These are phyloP conservation scores for Channa maculata DNA, from an alignment of 2,113 vertebrate species.

Conservation along the genomic window DNA sequence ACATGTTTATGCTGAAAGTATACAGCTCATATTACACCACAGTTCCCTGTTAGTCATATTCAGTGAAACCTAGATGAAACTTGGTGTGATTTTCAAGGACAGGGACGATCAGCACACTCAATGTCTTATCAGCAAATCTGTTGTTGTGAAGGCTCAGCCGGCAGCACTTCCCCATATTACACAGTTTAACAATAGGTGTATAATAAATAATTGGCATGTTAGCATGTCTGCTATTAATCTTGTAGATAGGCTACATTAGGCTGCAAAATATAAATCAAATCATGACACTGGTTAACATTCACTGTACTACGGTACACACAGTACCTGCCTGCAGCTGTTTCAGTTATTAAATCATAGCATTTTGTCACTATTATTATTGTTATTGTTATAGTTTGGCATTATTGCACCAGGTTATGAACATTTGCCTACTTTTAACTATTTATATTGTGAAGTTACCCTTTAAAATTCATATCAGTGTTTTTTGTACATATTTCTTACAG, in stretches of 20 bases:
- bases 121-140: slow-evolving; percentile 68
- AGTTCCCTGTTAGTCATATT: slow-evolving; percentile 44
- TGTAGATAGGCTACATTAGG: slow-evolving; percentile 12
- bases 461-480: slow-evolving; percentile 38
- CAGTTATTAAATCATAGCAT: background rate
- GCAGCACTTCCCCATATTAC: slow-evolving; percentile 50
- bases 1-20: slow-evolving; percentile 14
- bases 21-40: slow-evolving; percentile 49
- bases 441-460: slow-evolving; percentile 40
- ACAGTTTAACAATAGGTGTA: slow-evolving; percentile 52
- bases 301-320: slow-evolving; percentile 21
- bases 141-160: slow-evolving; percentile 48
- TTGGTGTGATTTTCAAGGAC: slow-evolving; percentile 60
- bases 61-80: slow-evolving; percentile 48
- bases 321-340: slow-evolving; percentile 38
- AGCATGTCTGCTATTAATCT: slow-evolving; percentile 31
- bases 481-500: slow-evolving; percentile 22
- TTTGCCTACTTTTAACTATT: background rate
- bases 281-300: slow-evolving; percentile 20
- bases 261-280: slow-evolving; percentile 29
- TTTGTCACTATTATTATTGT: slow-evolving; percentile 11
- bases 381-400: slow-evolving; percentile 14
- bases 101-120: slow-evolving; percentile 42
- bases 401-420: slow-evolving; percentile 9
- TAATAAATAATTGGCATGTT: slow-evolving; percentile 39